Conservation (phyloP, 2,113 vertebrate species). For the Callionymus lyra region DNA sequence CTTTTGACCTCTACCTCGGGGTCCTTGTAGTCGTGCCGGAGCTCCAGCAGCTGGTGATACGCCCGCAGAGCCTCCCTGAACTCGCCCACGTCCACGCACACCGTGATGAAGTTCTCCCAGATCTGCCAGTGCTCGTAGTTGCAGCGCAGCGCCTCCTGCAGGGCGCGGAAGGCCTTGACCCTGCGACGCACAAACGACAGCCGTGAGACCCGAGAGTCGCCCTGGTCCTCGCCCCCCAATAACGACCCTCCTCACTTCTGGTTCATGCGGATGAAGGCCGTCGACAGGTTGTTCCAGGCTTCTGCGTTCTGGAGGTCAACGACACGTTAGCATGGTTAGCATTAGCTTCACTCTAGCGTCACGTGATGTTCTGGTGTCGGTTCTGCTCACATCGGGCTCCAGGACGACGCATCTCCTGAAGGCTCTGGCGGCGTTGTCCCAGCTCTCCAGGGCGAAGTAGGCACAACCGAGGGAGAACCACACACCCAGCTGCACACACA, state of each 20-base stretch:
- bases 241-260: slow-evolving; percentile 86
- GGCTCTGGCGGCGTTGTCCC: slow-evolving; percentile 82
- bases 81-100: slow-evolving; percentile 84
- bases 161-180: slow-evolving; percentile 84
- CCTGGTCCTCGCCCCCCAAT: no score
- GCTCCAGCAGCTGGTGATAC: slow-evolving; percentile 91
- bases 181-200: slow-evolving; percentile 43
- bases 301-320: slow-evolving; percentile 81
- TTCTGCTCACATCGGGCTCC: slow-evolving; percentile 84
- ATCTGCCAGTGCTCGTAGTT: slow-evolving; percentile 98
- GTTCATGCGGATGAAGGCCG: slow-evolving; percentile 86
- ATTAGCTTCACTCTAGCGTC: no score
- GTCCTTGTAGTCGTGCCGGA: slow-evolving; percentile 88
- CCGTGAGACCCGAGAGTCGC: no score
- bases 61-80: slow-evolving; percentile 87
- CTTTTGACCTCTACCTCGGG: slow-evolving; percentile 69
- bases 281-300: slow-evolving; percentile 97
- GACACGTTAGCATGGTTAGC: neutral
- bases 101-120: slow-evolving; percentile 94
- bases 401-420: slow-evolving; percentile 89
- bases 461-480: slow-evolving; percentile 97
- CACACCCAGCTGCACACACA: slow-evolving; percentile 74
- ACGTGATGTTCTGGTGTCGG: neutral
- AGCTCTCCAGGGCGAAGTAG: slow-evolving; percentile 82
- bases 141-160: slow-evolving; percentile 93